phyloP scores from a whole-genome alignment of 2,113 vertebrate genomes.

The Machaerirhynchus nigripectus region DNA sequence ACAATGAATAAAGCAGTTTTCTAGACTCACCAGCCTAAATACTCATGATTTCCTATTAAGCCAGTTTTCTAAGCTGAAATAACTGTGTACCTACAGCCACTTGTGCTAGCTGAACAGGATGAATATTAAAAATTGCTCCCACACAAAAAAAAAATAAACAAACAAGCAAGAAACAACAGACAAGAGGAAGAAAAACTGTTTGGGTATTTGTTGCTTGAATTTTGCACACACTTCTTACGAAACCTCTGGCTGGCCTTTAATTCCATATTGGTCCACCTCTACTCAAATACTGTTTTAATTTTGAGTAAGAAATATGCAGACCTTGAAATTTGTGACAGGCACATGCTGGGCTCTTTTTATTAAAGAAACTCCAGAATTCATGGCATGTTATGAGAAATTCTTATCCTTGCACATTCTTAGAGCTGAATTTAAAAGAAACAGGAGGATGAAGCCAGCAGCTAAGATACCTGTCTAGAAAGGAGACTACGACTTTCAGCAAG shows the following conservation, averaged over 20 bases:
- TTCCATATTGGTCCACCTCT: neutral
- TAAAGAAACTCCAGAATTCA: constrained; percentile 45
- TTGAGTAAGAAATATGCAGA: neutral
- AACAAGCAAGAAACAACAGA: neutral
- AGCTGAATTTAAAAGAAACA: constrained; percentile 3
- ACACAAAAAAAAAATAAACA: neutral
- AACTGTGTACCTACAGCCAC: neutral
- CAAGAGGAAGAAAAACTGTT: neutral
- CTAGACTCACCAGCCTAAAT: neutral
- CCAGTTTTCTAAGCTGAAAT: neutral
- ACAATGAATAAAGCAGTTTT: neutral
- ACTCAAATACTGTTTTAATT: neutral
- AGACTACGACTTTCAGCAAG: neutral
- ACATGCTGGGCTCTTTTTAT: constrained; percentile 55
- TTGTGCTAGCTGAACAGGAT: neutral
- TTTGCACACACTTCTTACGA: neutral
- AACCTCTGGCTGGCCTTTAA: neutral
- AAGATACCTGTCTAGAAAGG: neutral
- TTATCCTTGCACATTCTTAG: constrained; percentile 46
- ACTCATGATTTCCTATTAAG: neutral
- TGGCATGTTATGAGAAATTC: constrained; percentile 12
- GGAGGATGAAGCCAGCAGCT: neutral
- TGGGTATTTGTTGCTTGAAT: neutral
- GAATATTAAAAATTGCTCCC: neutral
- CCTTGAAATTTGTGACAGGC: neutral